Evolutionary conservation across 2,113 vertebrate genomes (phyloP).

Genomic region (Alaudala cheleensis): DNA sequence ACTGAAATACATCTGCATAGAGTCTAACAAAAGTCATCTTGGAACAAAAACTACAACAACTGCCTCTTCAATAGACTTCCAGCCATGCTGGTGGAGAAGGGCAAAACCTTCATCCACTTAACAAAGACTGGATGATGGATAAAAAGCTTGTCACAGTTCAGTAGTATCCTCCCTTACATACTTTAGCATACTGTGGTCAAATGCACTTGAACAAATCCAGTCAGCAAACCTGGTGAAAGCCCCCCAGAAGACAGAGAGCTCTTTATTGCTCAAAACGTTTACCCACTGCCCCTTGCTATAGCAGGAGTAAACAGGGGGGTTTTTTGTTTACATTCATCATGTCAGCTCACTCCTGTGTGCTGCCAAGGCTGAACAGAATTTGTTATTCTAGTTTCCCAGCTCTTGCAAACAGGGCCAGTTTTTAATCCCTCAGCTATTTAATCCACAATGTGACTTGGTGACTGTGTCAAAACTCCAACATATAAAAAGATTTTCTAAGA

Average conservation of each 20-base stretch:
- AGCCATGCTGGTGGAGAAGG: accelerated
- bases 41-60: neutral
- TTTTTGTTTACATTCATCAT: neutral
- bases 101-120: neutral
- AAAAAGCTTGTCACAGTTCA: neutral
- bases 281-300: neutral
- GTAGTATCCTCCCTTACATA: neutral
- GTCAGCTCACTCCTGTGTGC: neutral
- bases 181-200: neutral
- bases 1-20: neutral
- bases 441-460: neutral
- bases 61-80: neutral
- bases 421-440: neutral
- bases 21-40: neutral
- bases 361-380: neutral
- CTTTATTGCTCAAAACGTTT: neutral
- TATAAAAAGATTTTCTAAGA: neutral
- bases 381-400: neutral
- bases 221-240: neutral
- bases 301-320: accelerated
- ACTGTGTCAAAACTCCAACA: neutral
- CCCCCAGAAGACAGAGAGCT: neutral
- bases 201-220: neutral
- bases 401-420: neutral
- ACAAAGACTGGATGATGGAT: neutral